Evolutionary conservation across 2,113 vertebrate genomes (phyloP).

Genomic region (Cryptotis parvus): DNA sequence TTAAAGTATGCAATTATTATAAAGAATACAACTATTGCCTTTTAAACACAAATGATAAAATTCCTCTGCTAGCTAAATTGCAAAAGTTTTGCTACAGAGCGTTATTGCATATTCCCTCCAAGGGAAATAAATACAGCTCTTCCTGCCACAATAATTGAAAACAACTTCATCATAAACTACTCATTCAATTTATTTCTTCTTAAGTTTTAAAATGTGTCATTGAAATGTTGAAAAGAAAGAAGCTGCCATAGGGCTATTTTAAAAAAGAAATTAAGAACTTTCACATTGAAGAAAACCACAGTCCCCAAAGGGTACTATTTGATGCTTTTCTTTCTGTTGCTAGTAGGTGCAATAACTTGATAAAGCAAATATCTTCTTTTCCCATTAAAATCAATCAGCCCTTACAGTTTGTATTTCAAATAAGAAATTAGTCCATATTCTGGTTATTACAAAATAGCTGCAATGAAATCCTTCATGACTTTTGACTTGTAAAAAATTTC

Average conservation of each 20-base stretch:
- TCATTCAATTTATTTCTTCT: conserved; percentile 46
- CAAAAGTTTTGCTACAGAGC: conserved; percentile 45
- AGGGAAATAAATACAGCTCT: conserved; percentile 49
- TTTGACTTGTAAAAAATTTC: background rate
- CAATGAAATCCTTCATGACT: conserved; percentile 4
- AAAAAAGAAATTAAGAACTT: conserved; percentile 51
- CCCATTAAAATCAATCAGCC: conserved; percentile 29
- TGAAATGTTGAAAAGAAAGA: conserved; percentile 34
- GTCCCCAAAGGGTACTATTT: background rate
- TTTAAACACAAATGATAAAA: conserved; percentile 68
- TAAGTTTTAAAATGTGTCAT: conserved; percentile 43
- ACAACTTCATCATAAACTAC: conserved; percentile 45
- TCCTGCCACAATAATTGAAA: conserved; percentile 25
- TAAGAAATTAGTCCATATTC: background rate
- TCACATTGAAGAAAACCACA: conserved; percentile 14
- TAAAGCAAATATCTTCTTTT: background rate
- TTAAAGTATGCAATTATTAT: background rate
- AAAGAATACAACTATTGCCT: background rate
- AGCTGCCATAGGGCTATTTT: background rate
- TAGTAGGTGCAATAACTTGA: conserved; percentile 11
- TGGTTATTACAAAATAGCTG: background rate
- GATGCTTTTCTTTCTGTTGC: conserved; percentile 29
- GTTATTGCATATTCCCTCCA: background rate
- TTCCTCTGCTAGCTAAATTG: conserved; percentile 44
- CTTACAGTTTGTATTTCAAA: background rate